phyloP scores from a whole-genome alignment of 2,797 vertebrate genomes.

The Dendrocincla fuliginosa region DNA sequence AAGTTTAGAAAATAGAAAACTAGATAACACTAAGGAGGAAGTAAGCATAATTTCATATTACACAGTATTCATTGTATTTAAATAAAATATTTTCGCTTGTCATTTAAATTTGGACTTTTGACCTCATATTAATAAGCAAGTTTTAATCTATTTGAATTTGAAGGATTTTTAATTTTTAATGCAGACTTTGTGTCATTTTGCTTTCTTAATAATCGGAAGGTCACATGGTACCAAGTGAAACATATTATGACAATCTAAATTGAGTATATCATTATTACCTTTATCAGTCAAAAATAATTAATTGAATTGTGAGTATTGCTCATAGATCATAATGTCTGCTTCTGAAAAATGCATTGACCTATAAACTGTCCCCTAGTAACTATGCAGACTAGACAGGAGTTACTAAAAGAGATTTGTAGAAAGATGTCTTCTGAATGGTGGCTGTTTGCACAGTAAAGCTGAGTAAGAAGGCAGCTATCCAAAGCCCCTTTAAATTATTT shows the following conservation, averaged over 20 bases:
- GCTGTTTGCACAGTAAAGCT: constrained; percentile 18
- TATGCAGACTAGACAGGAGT: neutral
- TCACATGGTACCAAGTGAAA: neutral
- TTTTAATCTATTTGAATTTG: constrained; percentile 2
- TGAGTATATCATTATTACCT: neutral
- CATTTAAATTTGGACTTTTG: neutral
- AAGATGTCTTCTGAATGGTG: neutral
- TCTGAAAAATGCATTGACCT: constrained; percentile 29
- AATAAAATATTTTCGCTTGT: neutral
- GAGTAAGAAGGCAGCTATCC: neutral
- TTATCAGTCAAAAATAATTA: constrained; percentile 11
- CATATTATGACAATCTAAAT: neutral
- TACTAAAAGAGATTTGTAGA: neutral
- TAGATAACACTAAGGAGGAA: neutral
- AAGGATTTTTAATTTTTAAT: constrained; percentile 15
- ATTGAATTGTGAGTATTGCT: neutral
- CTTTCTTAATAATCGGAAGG: neutral
- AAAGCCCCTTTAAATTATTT: neutral
- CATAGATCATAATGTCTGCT: constrained; percentile 7
- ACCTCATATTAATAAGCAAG: neutral
- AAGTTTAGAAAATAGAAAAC: neutral
- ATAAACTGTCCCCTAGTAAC: constrained; percentile 26
- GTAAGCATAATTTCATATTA: neutral
- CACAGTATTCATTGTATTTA: neutral
- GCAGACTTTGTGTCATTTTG: neutral